A percentile compares a stretch with the other conserved stretches of the same genome.
phyloP scores from a whole-genome alignment of 1,140 invertebrate species.

The Drosophila ohnishii region DNA sequence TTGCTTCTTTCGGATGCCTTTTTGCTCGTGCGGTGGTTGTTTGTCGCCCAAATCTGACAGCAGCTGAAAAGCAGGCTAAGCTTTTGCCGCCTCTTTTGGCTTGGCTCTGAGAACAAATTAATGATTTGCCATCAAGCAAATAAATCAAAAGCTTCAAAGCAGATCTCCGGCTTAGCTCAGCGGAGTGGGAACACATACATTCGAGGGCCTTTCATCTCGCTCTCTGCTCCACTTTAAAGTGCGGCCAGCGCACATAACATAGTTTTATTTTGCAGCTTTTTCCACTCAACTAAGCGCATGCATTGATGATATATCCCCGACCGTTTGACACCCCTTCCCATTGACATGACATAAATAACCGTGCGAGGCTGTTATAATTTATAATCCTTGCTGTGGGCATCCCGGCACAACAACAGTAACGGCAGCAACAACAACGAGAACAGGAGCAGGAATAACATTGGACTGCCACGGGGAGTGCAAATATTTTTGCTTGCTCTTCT shows the following conservation, averaged over 20 bases:
- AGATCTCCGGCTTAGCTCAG: conserved; percentile 43
- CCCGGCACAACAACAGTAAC: conserved; percentile 6
- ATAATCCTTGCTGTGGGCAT: conserved; percentile 71
- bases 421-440: conserved; percentile 27
- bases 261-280: conserved; percentile 56
- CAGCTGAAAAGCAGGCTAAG: conserved; percentile 70
- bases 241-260: conserved; percentile 17
- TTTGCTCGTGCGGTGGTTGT: conserved; percentile 40
- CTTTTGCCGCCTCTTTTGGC: conserved; percentile 30
- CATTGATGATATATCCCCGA: conserved; percentile 69
- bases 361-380: conserved; percentile 78
- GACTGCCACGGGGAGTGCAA: conserved; percentile 44
- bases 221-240: conserved; percentile 36
- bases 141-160: conserved; percentile 72
- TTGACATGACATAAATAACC: conserved; percentile 79
- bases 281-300: conserved; percentile 77
- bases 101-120: conserved; percentile 59
- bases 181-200: conserved; percentile 3
- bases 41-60: conserved; percentile 70
- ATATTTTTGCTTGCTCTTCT: conserved; percentile 48
- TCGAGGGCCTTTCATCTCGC: conserved; percentile 1
- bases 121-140: conserved; percentile 74
- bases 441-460: conserved; percentile 36
- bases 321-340: conserved; percentile 53
- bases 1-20: conserved; percentile 37